Percentiles rank a stretch among this genome's conserved stretches.
phyloP scores from a whole-genome alignment of 2,113 vertebrate genomes.

The Gallinago media region DNA sequence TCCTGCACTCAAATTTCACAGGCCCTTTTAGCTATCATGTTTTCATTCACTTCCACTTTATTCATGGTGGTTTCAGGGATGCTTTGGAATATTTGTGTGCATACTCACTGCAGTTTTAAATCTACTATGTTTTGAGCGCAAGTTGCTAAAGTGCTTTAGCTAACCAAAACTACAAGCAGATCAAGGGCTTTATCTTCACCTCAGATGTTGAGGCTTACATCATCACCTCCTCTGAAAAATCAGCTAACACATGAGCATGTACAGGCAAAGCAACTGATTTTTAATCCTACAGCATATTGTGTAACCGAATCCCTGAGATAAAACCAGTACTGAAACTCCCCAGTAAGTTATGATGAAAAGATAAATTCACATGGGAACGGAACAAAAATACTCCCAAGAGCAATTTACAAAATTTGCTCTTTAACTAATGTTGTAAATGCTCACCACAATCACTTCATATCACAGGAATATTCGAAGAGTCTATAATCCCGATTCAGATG shows the following conservation, averaged over 20 bases:
- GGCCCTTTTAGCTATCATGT: not conserved
- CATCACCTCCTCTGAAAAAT: not conserved
- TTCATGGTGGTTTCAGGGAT: not conserved
- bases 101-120: not conserved
- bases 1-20: not conserved
- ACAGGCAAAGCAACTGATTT: slow-evolving; percentile 2
- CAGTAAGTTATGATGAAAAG: not conserved
- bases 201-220: slow-evolving; percentile 5
- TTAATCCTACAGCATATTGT: not conserved
- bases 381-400: slow-evolving; percentile 4
- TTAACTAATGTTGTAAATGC: not conserved
- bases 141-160: not conserved
- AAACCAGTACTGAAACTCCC: not conserved
- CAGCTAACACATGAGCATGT: not conserved
- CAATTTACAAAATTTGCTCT: not conserved
- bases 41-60: not conserved
- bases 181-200: not conserved
- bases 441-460: not conserved
- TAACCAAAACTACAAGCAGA: slow-evolving; percentile 3
- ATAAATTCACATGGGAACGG: not conserved
- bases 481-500: not conserved
- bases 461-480: not conserved
- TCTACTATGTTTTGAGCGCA: not conserved
- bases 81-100: not conserved
- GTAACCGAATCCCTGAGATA: not conserved